These are phyloP conservation scores for Neodontobutis hainanensis DNA, from an alignment of 2,113 vertebrate species.

Conservation along the genomic window DNA sequence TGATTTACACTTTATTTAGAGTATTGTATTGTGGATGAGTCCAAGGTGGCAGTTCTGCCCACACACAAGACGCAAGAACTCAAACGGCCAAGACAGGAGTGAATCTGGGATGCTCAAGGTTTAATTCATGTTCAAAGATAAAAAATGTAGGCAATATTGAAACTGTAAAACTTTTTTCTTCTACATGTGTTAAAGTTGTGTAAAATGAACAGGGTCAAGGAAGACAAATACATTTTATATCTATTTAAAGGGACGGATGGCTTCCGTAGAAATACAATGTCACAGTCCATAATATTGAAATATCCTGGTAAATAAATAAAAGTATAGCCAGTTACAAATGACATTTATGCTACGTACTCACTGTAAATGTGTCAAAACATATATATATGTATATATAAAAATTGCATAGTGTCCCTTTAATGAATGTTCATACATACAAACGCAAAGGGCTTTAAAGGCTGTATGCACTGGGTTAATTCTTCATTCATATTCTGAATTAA, in stretches of 20 bases:
- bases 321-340: not conserved
- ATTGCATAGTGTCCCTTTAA: not conserved
- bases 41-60: not conserved
- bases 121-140: not conserved
- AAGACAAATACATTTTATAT: conserved; percentile 3
- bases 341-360: not conserved
- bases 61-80: not conserved
- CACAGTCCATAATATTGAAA: conserved; percentile 6
- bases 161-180: not conserved
- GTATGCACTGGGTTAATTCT: not conserved
- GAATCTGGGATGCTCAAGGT: not conserved
- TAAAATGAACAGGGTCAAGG: conserved; percentile 6
- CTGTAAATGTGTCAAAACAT: not conserved
- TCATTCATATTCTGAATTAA: not conserved
- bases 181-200: not conserved
- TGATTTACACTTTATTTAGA: not conserved
- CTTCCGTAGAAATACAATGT: not conserved
- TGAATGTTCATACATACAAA: not conserved
- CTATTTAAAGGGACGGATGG: not conserved
- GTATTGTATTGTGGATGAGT: not conserved
- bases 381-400: not conserved
- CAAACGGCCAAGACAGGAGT: too few relatives aligned
- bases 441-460: not conserved
- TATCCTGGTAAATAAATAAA: not conserved
- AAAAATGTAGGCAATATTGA: not conserved